Percentiles rank a stretch among this genome's conserved stretches.
Conservation (phyloP, 2,113 vertebrate species). For the Plecotus auritus region DNA sequence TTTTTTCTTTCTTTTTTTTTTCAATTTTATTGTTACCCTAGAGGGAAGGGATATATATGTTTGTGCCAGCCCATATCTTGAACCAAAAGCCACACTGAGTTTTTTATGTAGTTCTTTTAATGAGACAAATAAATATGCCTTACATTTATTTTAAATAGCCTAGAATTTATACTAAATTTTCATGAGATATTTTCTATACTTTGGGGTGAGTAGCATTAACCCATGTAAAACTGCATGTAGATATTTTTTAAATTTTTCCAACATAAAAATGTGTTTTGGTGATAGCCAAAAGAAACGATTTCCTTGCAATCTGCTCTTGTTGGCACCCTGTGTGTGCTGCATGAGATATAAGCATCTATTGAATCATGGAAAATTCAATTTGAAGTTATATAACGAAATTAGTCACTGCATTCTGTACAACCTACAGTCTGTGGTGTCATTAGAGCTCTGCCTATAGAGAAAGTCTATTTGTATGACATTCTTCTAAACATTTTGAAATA, state of each 20-base stretch:
- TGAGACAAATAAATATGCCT: neutral
- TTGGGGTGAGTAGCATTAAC: neutral
- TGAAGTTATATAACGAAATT: conserved; percentile 44
- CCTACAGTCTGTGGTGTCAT: neutral
- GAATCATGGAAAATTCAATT: conserved; percentile 26
- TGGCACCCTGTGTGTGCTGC: conserved; percentile 19
- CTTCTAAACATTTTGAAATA: neutral
- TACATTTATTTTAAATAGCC: neutral
- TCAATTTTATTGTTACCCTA: neutral
- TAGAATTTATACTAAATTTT: conserved; percentile 7
- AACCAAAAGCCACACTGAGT: neutral
- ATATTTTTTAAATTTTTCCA: neutral
- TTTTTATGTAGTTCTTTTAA: neutral
- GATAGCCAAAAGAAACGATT: conserved; percentile 39
- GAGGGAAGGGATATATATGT: neutral
- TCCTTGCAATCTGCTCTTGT: conserved; percentile 42
- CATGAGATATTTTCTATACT: neutral
- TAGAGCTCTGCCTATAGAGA: neutral
- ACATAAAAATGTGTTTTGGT: conserved; percentile 4
- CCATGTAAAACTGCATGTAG: neutral
- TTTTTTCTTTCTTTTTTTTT: neutral
- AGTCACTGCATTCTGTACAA: neutral
- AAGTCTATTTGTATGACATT: neutral
- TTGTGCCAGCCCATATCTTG: neutral
- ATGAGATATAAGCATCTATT: conserved; percentile 10